Base-by-base conservation (phyloP, 2,113 vertebrate genomes). In the Coregonus clupeaformis region DNA sequence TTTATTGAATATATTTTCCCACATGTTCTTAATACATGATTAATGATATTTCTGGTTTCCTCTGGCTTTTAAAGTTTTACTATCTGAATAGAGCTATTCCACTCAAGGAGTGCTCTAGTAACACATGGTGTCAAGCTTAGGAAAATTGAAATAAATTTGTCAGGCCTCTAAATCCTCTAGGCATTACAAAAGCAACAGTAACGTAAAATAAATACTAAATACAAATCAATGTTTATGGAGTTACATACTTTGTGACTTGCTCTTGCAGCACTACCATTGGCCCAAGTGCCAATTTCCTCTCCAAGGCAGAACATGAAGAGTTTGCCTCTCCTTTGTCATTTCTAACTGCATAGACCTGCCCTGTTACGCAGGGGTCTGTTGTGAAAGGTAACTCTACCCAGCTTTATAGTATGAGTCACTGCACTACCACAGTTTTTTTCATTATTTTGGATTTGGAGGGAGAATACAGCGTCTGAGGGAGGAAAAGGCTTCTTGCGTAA, bases 161-260 rank as follows among this genome's bases (percentile, higher is more conserved):
- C 59, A 27, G 60, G 4, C 2, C 36, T 42, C 36, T 42, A 42
- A 42, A 42, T 42, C 36, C 36, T 42, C 36, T 3, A 11, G 36
- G 36, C 36, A 42, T 2, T 42, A 11, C 36, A 42, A 42, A 42
- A 42, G 36, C 36, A 42, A 42, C 36, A 42, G 36, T 42, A 42
- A 42, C 9, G 9, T 42, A 11, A 0, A 11, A 6, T 11, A 42
- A 42, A 42, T 42, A 42, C 36, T 42, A 7, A 42, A 42, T 42
- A 42, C 36, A 42, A 42, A 42, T 42, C 36, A 42, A 42, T 42
- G 36, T 6, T 20, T 30, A 36, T 67, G 16, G 30, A 67, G 16
- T 67, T 67, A 47, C 11, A 45, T 68, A 5, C 18, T 20, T 36
- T 68, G 67, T 68, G 36, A 68, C 65, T 11, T 68, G 67, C 67